These are phyloP conservation scores for Condylostylus longicornis DNA, from an alignment of 1,140 invertebrate species.

Conservation along the genomic window DNA sequence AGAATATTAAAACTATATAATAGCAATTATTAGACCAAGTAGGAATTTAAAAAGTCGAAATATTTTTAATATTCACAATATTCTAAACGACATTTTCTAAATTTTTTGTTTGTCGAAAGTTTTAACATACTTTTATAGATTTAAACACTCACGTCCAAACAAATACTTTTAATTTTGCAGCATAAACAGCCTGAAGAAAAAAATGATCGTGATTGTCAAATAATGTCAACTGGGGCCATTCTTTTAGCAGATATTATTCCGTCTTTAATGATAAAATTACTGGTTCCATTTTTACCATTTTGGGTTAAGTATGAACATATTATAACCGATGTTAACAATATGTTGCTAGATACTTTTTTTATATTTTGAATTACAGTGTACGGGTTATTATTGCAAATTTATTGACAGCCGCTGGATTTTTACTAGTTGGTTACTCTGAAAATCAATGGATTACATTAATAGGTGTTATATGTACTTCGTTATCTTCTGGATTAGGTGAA, in stretches of 20 bases:
- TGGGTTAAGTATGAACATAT: slow-evolving; percentile 49
- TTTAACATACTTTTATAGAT: too few species aligned
- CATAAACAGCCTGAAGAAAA: too few species aligned
- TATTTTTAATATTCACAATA: too few species aligned
- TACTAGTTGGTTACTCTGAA: slow-evolving; percentile 47
- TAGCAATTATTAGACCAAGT: too few species aligned
- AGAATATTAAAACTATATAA: too few species aligned
- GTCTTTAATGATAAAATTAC: slow-evolving; percentile 54
- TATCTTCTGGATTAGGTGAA: slow-evolving; percentile 68
- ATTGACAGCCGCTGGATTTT: slow-evolving; percentile 44
- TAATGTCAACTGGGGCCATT: slow-evolving; percentile 66
- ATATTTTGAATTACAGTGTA: too few species aligned
- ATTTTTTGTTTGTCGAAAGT: too few species aligned
- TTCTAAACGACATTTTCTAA: too few species aligned
- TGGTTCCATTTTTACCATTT: slow-evolving; percentile 59
- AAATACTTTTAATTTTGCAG: too few species aligned
- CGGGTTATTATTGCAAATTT: slow-evolving; percentile 44
- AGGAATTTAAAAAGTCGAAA: too few species aligned
- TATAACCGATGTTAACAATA: neutral
- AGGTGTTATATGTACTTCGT: slow-evolving; percentile 60
- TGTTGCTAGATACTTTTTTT: too few species aligned
- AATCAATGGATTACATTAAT: slow-evolving; percentile 43
- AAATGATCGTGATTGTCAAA: slow-evolving; percentile 43
- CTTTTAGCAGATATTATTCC: slow-evolving; percentile 71
- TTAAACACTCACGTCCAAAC: too few species aligned